Evolutionary conservation across 2,797 vertebrate genomes (phyloP).

Genomic region (Passerculus sandwichensis): DNA sequence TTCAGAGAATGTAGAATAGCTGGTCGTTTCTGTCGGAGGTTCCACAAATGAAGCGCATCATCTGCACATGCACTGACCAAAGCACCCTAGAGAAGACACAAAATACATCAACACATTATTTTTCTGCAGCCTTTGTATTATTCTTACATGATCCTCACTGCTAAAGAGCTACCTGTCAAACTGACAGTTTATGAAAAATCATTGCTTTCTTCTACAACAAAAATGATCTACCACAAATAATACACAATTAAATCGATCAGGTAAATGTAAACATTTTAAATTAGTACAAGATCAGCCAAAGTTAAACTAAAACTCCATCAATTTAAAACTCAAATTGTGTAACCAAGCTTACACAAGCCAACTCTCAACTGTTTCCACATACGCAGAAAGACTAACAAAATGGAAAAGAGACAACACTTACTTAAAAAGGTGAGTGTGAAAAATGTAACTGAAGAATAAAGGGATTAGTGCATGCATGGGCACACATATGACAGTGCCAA

Average conservation of each 20-base stretch:
- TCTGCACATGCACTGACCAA: conserved; percentile 95
- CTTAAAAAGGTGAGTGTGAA: neutral
- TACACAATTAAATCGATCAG: neutral
- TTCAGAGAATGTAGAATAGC: conserved; percentile 97
- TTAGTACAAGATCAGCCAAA: neutral
- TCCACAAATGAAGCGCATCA: conserved; percentile 97
- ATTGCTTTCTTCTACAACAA: neutral
- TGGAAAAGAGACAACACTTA: neutral
- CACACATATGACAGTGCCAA: neutral
- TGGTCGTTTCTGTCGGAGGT: conserved; percentile 93
- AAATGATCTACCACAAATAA: neutral
- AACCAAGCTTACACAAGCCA: neutral
- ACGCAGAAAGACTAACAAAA: neutral
- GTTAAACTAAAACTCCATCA: neutral
- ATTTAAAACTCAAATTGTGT: neutral
- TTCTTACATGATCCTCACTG: neutral
- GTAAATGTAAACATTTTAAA: neutral
- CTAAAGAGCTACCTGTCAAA: neutral
- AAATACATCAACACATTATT: neutral
- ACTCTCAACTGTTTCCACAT: neutral
- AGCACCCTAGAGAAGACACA: conserved; percentile 86
- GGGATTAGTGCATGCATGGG: neutral
- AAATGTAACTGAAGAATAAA: neutral
- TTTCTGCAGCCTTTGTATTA: neutral
- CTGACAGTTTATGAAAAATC: neutral